Evolutionary conservation across 2,888 invertebrate species (phyloP).

Genomic region (Omphaloscelis lunosa): DNA sequence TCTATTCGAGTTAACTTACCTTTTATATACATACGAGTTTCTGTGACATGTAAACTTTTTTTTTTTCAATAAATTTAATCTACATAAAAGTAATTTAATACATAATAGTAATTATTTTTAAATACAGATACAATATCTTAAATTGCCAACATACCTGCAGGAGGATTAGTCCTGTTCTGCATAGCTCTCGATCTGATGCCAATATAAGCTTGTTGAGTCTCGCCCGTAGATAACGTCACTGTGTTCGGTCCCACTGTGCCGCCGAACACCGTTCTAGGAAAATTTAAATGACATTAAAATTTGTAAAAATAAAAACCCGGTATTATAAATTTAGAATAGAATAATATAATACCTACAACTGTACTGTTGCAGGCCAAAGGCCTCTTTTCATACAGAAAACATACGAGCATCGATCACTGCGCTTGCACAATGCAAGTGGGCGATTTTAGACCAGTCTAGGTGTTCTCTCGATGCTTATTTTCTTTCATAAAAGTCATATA

Average conservation of each 20-base stretch:
- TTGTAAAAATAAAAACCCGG: not conserved
- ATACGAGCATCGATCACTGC: not conserved
- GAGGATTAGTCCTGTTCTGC: constrained; percentile 74
- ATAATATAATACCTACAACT: not conserved
- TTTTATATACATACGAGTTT: too few species aligned
- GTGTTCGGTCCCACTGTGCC: constrained; percentile 95
- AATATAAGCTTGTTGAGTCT: constrained; percentile 90
- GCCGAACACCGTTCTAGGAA: constrained; percentile 94
- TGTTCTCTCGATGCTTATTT: not conserved
- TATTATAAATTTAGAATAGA: not conserved
- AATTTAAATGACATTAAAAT: not conserved
- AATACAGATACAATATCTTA: not conserved
- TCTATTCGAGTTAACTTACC: not conserved
- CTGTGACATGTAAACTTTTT: not conserved
- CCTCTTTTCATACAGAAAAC: not conserved
- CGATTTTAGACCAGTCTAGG: not conserved
- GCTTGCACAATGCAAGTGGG: not conserved
- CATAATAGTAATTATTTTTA: not conserved
- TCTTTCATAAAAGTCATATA: not conserved
- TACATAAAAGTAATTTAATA: not conserved
- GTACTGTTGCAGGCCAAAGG: not conserved
- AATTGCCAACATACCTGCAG: constrained; percentile 68
- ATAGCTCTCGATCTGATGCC: constrained; percentile 84
- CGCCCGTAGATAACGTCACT: constrained; percentile 91
- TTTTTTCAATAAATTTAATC: not conserved